Percentiles rank a stretch among this genome's conserved stretches.
phyloP scores from a whole-genome alignment of 2,113 vertebrate genomes.

The Dermatemys mawii region DNA sequence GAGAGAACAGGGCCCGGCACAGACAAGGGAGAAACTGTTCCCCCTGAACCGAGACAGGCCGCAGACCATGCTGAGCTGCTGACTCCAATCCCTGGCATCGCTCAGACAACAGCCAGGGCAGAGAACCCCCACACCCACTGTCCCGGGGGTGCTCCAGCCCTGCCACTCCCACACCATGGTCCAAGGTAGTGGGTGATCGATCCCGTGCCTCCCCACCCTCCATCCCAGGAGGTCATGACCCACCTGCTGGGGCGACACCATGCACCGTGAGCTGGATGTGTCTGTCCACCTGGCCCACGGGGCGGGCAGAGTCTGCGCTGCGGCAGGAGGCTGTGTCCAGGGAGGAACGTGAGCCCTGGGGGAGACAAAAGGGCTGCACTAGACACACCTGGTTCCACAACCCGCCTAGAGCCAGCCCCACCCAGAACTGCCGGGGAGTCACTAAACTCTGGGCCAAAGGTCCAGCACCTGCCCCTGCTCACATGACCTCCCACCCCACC shows the following conservation, averaged over 20 bases:
- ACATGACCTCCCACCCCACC: not conserved
- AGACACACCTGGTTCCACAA: not conserved
- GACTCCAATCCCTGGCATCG: not conserved
- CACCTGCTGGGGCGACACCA: constrained; percentile 93
- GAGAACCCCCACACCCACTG: not conserved
- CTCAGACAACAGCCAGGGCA: not conserved
- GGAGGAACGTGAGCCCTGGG: constrained; percentile 85
- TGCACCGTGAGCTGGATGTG: constrained; percentile 97
- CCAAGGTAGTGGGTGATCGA: not conserved
- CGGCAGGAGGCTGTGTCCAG: constrained; percentile 77
- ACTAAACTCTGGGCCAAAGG: not conserved
- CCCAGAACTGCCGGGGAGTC: not conserved
- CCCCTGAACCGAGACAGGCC: not conserved
- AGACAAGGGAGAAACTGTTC: not conserved
- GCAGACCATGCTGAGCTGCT: not conserved
- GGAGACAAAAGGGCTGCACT: not conserved
- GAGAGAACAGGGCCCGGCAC: not conserved
- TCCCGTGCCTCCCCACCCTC: too few species aligned
- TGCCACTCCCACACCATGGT: not conserved
- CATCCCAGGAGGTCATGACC: not conserved
- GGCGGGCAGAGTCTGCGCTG: constrained; percentile 85
- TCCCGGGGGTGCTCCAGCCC: not conserved
- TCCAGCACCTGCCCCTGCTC: not conserved
- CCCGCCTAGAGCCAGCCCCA: not conserved
- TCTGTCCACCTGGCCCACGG: constrained; percentile 94